phyloP scores from a whole-genome alignment of 2,888 invertebrate genomes.

The Silvanus unidentatus region DNA sequence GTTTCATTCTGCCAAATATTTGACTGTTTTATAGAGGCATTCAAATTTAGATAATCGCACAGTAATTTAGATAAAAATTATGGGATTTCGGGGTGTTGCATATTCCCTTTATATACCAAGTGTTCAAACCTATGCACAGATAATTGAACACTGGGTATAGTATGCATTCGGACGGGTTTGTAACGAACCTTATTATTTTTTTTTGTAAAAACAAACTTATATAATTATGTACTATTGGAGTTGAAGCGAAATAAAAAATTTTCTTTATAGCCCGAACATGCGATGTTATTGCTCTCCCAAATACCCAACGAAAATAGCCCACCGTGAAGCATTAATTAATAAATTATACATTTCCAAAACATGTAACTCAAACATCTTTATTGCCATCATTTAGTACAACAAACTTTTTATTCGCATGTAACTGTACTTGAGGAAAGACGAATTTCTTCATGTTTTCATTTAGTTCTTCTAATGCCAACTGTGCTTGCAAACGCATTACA shows the following conservation, averaged over 20 bases:
- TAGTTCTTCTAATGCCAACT: constrained; percentile 71
- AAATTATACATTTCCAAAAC: not conserved
- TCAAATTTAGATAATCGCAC: too few species aligned
- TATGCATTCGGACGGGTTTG: constrained; percentile 38
- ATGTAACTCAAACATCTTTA: too few species aligned
- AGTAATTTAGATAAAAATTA: not conserved
- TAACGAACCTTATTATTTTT: constrained; percentile 12
- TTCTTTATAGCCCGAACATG: not conserved
- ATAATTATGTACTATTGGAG: not conserved
- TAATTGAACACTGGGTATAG: constrained; percentile 39
- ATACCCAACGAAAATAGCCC: too few species aligned
- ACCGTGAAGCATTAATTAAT: not conserved
- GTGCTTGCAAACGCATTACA: constrained; percentile 66
- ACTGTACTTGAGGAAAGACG: constrained; percentile 48
- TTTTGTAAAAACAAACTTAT: not conserved
- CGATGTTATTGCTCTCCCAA: too few species aligned
- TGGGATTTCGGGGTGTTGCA: constrained; percentile 28
- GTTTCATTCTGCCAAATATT: too few species aligned
- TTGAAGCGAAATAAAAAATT: constrained; percentile 3
- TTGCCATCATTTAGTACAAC: constrained; percentile 26
- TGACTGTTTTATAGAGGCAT: too few species aligned
- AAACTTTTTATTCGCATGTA: constrained; percentile 34
- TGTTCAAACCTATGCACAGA: constrained; percentile 18
- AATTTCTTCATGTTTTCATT: constrained; percentile 60
- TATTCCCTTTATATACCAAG: constrained; percentile 37